These are phyloP conservation scores for Lasioglossum oenotherae DNA, from an alignment of 2,888 invertebrate genomes.

Conservation along the genomic window DNA sequence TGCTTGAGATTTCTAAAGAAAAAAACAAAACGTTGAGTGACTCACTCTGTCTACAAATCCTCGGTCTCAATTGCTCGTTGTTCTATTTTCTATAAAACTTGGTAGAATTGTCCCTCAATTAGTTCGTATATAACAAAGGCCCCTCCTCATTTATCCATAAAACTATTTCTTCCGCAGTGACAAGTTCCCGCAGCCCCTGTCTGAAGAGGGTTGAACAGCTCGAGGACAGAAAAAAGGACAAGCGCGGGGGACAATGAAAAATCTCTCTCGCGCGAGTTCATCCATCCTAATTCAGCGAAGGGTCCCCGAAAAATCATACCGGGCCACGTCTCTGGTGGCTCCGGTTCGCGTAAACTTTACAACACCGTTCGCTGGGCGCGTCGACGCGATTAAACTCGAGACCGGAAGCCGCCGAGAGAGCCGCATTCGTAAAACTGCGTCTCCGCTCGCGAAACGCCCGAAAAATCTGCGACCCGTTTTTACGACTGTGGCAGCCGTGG, in stretches of 20 bases:
- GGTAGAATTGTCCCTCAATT: background rate
- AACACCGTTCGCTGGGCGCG: slow-evolving; percentile 21
- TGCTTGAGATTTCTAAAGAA: no score
- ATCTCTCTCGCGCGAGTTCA: slow-evolving; percentile 15
- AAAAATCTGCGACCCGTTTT: slow-evolving; percentile 59
- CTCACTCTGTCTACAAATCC: no score
- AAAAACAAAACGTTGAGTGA: no score
- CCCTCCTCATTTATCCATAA: background rate
- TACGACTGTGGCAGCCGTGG: slow-evolving; percentile 23
- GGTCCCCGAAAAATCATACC: slow-evolving; percentile 30
- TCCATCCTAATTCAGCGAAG: slow-evolving; percentile 34
- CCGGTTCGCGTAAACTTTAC: slow-evolving; percentile 37
- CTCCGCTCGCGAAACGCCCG: slow-evolving; percentile 30
- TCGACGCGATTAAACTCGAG: slow-evolving; percentile 42
- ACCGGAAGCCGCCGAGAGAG: slow-evolving; percentile 32
- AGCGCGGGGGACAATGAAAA: background rate
- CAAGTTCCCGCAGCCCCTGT: background rate
- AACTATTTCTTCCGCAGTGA: background rate
- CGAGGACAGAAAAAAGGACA: background rate
- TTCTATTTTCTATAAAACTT: no score
- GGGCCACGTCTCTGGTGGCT: slow-evolving; percentile 6
- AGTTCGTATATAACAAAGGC: background rate
- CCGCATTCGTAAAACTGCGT: slow-evolving; percentile 49
- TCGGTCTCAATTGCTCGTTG: background rate
- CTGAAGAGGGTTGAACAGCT: background rate